A percentile compares a stretch with the other conserved stretches of the same genome.
Evolutionary conservation across 2,888 invertebrate species (phyloP).

Genomic region (Apantesis nais): DNA sequence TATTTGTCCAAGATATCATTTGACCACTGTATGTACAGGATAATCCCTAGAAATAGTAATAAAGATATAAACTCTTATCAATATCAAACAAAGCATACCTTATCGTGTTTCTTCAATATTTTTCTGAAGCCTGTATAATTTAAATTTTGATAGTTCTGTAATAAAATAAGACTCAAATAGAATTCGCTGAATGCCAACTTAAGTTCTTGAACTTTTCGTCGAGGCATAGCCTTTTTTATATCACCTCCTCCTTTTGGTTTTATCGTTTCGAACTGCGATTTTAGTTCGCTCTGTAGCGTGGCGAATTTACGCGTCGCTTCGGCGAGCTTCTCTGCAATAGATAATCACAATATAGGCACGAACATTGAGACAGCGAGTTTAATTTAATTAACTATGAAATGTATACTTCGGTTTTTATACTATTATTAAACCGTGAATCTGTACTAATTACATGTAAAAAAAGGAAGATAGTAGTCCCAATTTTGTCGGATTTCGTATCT

Average conservation of each 20-base stretch:
- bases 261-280: slow-evolving; percentile 85
- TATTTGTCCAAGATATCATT: slow-evolving; percentile 25
- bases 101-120: slow-evolving; percentile 99
- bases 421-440: background rate
- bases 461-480: background rate
- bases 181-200: slow-evolving; percentile 99
- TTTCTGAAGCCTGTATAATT: slow-evolving; percentile 99
- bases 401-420: background rate
- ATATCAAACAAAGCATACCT: slow-evolving; percentile 85
- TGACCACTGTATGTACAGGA: slow-evolving; percentile 26
- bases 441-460: background rate
- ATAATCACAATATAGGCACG: background rate
- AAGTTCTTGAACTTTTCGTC: slow-evolving; percentile 94
- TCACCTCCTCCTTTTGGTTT: slow-evolving; percentile 77
- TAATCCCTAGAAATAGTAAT: slow-evolving; percentile 34
- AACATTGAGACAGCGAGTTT: background rate
- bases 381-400: background rate
- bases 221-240: slow-evolving; percentile 85
- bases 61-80: slow-evolving; percentile 35
- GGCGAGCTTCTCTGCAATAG: slow-evolving; percentile 89
- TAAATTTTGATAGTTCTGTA: slow-evolving; percentile 99
- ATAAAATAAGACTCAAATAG: slow-evolving; percentile 96
- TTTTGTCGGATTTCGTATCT: background rate
- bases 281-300: slow-evolving; percentile 94
- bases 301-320: slow-evolving; percentile 98